Conservation (phyloP, 2,888 invertebrate genomes). For the Rhamphomyia laevipes region DNA sequence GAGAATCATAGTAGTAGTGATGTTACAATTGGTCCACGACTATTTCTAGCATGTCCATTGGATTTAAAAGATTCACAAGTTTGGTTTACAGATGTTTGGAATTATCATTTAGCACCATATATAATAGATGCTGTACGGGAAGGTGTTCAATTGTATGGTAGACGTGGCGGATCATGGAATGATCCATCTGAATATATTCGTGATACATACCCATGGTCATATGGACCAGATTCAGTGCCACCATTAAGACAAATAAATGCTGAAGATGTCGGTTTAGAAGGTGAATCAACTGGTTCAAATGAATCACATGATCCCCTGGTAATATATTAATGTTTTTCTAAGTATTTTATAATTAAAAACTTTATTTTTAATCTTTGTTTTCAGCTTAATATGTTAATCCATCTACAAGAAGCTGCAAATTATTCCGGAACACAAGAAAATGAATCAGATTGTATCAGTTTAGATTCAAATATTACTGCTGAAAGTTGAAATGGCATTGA, state of each 20-base stretch:
- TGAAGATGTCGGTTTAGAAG: conserved; percentile 86
- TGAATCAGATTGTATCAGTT: conserved; percentile 78
- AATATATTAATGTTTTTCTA: conserved; percentile 21
- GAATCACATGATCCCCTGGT: conserved; percentile 79
- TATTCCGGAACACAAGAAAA: conserved; percentile 84
- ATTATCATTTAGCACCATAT: conserved; percentile 93
- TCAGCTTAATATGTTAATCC: conserved; percentile 89
- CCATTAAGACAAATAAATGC: conserved; percentile 65
- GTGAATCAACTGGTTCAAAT: conserved; percentile 42
- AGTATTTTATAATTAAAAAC: background rate
- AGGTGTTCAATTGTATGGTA: conserved; percentile 79
- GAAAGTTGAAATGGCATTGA: conserved; percentile 39
- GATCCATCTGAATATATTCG: conserved; percentile 88
- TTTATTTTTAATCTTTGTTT: conserved; percentile 25
- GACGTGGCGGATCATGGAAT: conserved; percentile 75
- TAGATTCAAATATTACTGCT: conserved; percentile 65
- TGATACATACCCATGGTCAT: conserved; percentile 89
- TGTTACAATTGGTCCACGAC: conserved; percentile 80
- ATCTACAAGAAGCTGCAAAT: conserved; percentile 89
- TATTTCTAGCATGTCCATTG: conserved; percentile 59
- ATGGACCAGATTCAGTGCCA: conserved; percentile 37
- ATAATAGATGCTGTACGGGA: conserved; percentile 89
- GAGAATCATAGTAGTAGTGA: conserved; percentile 96
- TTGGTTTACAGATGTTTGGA: conserved; percentile 99
- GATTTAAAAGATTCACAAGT: conserved; percentile 64